Conservation (phyloP, 23 tunicate genomes). For the Halocynthia aurantium region DNA sequence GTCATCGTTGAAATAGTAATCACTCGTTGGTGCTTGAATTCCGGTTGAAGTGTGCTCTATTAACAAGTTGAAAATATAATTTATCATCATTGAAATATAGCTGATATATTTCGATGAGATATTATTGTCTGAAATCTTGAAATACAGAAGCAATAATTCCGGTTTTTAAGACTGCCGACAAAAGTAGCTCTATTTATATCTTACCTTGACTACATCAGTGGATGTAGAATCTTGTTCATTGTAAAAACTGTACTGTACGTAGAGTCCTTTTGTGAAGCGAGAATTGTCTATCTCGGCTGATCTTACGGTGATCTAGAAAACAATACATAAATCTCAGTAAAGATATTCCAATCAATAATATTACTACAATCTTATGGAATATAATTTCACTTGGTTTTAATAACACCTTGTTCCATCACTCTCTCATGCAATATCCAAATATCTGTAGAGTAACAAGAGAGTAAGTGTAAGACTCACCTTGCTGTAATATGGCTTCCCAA, state of each 20-base stretch:
- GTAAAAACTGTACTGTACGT: constrained; percentile 63
- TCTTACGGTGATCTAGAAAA: constrained; percentile 10
- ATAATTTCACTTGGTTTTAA: no score
- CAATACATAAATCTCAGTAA: no score
- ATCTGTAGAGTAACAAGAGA: no score
- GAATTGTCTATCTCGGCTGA: constrained; percentile 80
- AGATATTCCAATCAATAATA: no score
- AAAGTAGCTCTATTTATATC: not conserved
- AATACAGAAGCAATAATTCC: not conserved
- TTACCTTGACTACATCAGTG: constrained; percentile 72
- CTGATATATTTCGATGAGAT: not conserved
- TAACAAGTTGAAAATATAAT: not conserved
- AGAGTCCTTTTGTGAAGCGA: constrained; percentile 68
- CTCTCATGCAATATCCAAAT: no score
- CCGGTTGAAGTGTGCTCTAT: constrained; percentile 83
- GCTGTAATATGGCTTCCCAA: constrained; percentile 78
- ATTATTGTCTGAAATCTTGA: constrained; percentile 1
- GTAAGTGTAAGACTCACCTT: constrained; percentile 36
- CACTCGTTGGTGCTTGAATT: constrained; percentile 67
- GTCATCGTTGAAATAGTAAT: constrained; percentile 58
- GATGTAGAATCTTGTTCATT: constrained; percentile 41
- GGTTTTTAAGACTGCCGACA: not conserved
- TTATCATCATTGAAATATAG: not conserved
- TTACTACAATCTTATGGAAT: no score
- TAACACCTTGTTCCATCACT: no score